Conservation (phyloP, 2,113 vertebrate species). For the Telmatochromis sp. region DNA sequence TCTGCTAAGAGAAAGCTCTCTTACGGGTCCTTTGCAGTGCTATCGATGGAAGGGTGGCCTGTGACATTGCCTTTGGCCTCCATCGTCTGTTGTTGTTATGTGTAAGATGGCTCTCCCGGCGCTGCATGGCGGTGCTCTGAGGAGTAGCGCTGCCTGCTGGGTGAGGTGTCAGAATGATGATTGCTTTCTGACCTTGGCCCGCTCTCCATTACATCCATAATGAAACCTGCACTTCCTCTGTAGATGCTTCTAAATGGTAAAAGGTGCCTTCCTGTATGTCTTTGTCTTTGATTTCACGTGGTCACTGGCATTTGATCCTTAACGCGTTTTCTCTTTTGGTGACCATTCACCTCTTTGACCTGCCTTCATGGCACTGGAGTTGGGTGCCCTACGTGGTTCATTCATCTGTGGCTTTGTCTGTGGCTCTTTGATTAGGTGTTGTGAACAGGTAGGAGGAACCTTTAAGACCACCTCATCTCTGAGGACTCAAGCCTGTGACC, state of each 20-base stretch:
- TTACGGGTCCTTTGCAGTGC: constrained; percentile 44
- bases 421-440: constrained; percentile 48
- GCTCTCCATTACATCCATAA: constrained; percentile 68
- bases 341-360: constrained; percentile 38
- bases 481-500: constrained; percentile 14
- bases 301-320: constrained; percentile 70
- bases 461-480: constrained; percentile 19
- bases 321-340: constrained; percentile 37
- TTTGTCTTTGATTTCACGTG: constrained; percentile 62
- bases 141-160: constrained; percentile 48
- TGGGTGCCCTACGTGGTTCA: not conserved
- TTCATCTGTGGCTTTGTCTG: constrained; percentile 32
- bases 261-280: constrained; percentile 45
- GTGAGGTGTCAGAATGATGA: constrained; percentile 67
- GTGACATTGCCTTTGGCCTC: constrained; percentile 59
- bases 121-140: not conserved
- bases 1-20: constrained; percentile 35
- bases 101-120: constrained; percentile 30
- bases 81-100: constrained; percentile 43
- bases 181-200: constrained; percentile 68
- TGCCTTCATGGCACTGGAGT: constrained; percentile 1
- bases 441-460: constrained; percentile 34
- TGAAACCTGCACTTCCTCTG: constrained; percentile 58
- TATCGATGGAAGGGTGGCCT: constrained; percentile 49
- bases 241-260: constrained; percentile 67